Conservation (phyloP, 2,797 vertebrate species). For the Hybognathus amarus region DNA sequence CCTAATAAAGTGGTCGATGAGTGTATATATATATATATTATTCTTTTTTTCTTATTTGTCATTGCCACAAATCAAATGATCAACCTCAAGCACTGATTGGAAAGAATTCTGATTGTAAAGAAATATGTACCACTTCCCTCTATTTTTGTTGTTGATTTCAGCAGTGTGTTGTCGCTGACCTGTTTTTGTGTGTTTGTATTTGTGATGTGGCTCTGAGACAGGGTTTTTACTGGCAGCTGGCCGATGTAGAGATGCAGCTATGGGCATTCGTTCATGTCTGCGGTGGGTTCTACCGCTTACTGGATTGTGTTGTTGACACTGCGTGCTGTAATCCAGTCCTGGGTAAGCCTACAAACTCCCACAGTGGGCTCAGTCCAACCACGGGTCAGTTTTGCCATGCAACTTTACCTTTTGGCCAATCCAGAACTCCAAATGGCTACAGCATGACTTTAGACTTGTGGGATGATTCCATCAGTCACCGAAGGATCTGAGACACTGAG, state of each 20-base stretch:
- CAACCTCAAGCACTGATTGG: not conserved
- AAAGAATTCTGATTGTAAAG: not conserved
- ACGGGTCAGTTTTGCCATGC: constrained; percentile 18
- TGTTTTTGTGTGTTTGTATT: constrained; percentile 45
- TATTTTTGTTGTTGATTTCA: constrained; percentile 40
- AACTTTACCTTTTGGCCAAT: constrained; percentile 14
- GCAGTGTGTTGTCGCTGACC: constrained; percentile 50
- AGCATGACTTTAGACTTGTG: constrained; percentile 37
- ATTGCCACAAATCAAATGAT: not conserved
- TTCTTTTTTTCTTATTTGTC: not conserved
- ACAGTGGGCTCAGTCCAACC: not conserved
- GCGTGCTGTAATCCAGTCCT: constrained; percentile 46
- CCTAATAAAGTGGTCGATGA: too few species aligned
- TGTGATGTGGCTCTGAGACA: constrained; percentile 28
- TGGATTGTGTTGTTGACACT: constrained; percentile 54
- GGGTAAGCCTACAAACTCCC: constrained; percentile 4
- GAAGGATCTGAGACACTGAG: constrained; percentile 36
- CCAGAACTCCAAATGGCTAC: constrained; percentile 6
- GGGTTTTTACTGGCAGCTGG: constrained; percentile 29
- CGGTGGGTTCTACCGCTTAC: constrained; percentile 43
- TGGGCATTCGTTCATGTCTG: constrained; percentile 50
- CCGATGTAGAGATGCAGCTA: constrained; percentile 44
- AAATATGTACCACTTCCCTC: constrained; percentile 26
- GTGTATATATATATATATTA: too few species aligned
- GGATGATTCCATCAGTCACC: constrained; percentile 28